Base-by-base conservation (phyloP, 2,888 invertebrate species). In the Dynastes hyllus region DNA sequence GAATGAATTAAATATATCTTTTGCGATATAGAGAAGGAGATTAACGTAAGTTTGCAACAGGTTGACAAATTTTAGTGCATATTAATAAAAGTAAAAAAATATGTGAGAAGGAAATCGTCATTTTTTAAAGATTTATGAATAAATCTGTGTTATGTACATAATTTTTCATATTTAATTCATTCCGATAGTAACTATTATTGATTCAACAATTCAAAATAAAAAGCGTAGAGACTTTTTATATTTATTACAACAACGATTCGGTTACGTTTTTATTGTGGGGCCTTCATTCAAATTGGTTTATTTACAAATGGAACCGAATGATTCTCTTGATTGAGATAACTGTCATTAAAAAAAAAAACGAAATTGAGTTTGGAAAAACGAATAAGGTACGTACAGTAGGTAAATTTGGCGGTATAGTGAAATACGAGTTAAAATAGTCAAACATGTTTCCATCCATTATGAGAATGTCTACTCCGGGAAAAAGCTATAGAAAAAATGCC, bases 1-100 rank as follows among this genome's bases (percentile, higher is more conserved):
- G 76, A 76, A 79, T 78, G 78, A 79, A 58, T 69, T 78, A 71
- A 78, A 78, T 71, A 40, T 55, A 67, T 8, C 45, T 67, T 55
- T 11, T 45, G 45, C 0, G 2, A 11, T 45, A 11, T 8, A 8
- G 45, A 45, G 45, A 45, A 9, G 45, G 2, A 1, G 11, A 45
- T 45, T 45, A 45, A 37, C 0, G 32, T 45, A 11, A 2, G 11
- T 45, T 8, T 45, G 0, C 11, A 37, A 37, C 5, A 37, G 32
- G 11, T 11, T 45, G 45, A 45, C 45, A 45, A 45, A 45, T 45
- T 11, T 45, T 11, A 11, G 45, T 45, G 11, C 8, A 1, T 45
- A 11, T 8, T 45, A 11, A 2, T 45, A 45, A 45, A 45, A 8
- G 11, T 45, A 11, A 11, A 45, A 37, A 45, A 45, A 8, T 45